Conservation (phyloP, 2,797 vertebrate species). For the Paramormyrops hopkinsi region DNA sequence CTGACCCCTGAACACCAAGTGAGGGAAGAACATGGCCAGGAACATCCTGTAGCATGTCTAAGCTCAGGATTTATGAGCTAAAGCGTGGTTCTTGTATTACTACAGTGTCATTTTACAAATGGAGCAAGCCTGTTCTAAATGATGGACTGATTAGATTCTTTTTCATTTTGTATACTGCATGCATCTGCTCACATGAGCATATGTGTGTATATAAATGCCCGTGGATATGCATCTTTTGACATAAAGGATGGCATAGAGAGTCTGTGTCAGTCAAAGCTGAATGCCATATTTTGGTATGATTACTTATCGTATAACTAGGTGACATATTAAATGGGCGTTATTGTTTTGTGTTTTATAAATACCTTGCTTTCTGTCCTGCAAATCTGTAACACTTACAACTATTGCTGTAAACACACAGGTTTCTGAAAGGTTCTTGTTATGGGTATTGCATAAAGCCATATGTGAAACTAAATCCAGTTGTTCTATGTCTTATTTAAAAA, state of each 20-base stretch:
- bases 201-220: background rate
- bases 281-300: background rate
- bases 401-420: background rate
- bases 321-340: background rate
- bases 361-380: background rate
- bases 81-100: background rate
- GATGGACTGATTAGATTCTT: background rate
- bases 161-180: background rate
- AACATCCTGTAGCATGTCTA: background rate
- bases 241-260: background rate
- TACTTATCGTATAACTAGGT: background rate
- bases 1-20: too few species aligned
- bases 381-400: background rate
- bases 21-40: background rate
- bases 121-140: background rate
- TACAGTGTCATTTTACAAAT: background rate
- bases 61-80: background rate
- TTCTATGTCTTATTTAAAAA: background rate
- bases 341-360: background rate
- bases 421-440: background rate
- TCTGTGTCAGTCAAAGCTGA: background rate
- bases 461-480: background rate
- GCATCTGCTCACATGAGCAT: background rate
- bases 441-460: background rate
- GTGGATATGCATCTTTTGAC: background rate